phyloP scores from a whole-genome alignment of 2,113 vertebrate species.

The Tragelaphus imberbis region DNA sequence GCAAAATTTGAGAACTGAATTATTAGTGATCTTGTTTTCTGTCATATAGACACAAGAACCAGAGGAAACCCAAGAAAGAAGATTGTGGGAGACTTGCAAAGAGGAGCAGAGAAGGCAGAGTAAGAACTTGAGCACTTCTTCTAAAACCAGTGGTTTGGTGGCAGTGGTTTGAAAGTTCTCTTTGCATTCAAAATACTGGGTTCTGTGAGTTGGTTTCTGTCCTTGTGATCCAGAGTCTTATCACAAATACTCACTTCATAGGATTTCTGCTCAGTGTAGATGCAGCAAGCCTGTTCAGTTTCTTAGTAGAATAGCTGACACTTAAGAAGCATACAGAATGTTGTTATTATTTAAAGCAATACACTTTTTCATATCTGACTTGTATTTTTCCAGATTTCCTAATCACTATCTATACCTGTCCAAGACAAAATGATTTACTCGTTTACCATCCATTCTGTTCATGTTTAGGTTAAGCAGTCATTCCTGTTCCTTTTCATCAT shows the following conservation, averaged over 20 bases:
- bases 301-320: not conserved
- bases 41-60: not conserved
- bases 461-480: not conserved
- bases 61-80: not conserved
- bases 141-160: not conserved
- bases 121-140: not conserved
- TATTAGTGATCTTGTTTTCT: not conserved
- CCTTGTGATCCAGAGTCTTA: not conserved
- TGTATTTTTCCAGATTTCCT: not conserved
- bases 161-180: not conserved
- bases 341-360: not conserved
- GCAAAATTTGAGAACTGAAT: not conserved
- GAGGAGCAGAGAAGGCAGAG: not conserved
- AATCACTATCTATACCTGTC: not conserved
- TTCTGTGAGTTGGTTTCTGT: not conserved
- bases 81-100: not conserved
- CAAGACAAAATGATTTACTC: not conserved
- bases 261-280: not conserved
- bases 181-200: not conserved
- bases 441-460: not conserved
- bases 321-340: not conserved
- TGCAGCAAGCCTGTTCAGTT: not conserved
- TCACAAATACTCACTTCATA: not conserved
- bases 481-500: not conserved
- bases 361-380: not conserved